Evolutionary conservation across 2,797 vertebrate species (phyloP), one percentile per base, ranked within the genome.

Genomic region (Leptodactylus fallax): DNA sequence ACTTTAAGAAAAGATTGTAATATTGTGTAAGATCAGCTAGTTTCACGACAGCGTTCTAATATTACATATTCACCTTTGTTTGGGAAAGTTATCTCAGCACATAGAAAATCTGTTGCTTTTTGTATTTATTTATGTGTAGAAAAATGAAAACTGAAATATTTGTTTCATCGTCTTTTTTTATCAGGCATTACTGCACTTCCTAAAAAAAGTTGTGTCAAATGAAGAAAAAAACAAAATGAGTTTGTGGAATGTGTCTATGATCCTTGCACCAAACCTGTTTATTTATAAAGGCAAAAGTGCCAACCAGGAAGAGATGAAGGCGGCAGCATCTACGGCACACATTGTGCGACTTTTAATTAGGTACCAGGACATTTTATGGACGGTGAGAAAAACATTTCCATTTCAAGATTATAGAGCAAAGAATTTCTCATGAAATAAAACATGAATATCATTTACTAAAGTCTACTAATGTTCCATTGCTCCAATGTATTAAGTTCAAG

Each of bases 261-360:
- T 99, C 19, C 96, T 99, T 90, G 97, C 98, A 0, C 98, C 98
- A 51, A 99, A 99, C 92, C 95, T 99, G 78, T 98, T 99, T 92
- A 94, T 96, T 91, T 95, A 92, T 88, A 95, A 92, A 87, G 95
- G 96, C 88, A 97, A 97, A 91, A 95, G 94, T 63, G 94, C 90
- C 51, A 96, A 95, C 87, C 95, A 91, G 12, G 95, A 97, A 91
- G 97, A 98, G 88, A 95, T 98, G 93, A 94, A 96, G 90, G 94
- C 95, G 25, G 97, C 97, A 0, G 95, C 96, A 85, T 96, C 94
- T 0, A 96, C 97, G 0, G 97, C 98, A 0, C 96, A 97, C 53
- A 94, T 99, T 78, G 95, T 99, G 13, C 93, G 94, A 0, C 94
- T 98, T 67, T 95, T 98, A 92, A 96, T 99, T 79, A 95, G 93